phyloP scores from a whole-genome alignment of 2,888 invertebrate species.

The Lasioglossum calceatum region DNA sequence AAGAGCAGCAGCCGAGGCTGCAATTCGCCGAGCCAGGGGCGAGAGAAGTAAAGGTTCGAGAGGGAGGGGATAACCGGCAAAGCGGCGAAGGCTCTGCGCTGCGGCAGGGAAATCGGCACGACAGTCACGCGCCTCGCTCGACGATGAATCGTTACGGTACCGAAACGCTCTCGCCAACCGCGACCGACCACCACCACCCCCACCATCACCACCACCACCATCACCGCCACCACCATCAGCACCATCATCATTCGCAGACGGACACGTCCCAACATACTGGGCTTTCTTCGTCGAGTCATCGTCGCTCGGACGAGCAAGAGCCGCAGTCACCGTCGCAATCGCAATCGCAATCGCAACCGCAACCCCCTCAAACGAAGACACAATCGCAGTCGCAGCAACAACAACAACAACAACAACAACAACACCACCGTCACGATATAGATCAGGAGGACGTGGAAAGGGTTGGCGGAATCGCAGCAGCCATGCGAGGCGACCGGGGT shows the following conservation, averaged over 20 bases:
- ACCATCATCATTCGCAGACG: conserved; percentile 59
- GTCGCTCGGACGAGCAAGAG: conserved; percentile 67
- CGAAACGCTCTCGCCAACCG: conserved; percentile 79
- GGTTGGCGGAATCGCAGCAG: conserved; percentile 75
- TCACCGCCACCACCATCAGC: conserved; percentile 67
- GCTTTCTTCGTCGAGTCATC: conserved; percentile 56
- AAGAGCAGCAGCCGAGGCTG: conserved; percentile 42
- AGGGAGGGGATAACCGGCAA: conserved; percentile 81
- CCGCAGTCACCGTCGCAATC: conserved; percentile 57
- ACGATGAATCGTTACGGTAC: conserved; percentile 82
- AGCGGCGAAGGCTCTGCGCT: conserved; percentile 76
- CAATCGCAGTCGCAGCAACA: conserved; percentile 51
- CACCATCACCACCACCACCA: conserved; percentile 67
- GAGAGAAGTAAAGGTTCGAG: conserved; percentile 78
- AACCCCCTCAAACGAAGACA: conserved; percentile 45
- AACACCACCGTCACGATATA: conserved; percentile 46
- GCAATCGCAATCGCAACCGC: conserved; percentile 49
- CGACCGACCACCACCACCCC: conserved; percentile 73
- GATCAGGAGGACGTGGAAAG: conserved; percentile 72
- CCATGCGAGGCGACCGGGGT: conserved; percentile 74
- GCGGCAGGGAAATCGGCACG: conserved; percentile 78
- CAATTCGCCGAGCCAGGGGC: conserved; percentile 76
- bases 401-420: conserved; percentile 31
- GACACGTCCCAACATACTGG: conserved; percentile 49
- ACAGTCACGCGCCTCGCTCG: conserved; percentile 82